Evolutionary conservation across 1,140 invertebrate species (phyloP).

Genomic region (Micrasema minimum): DNA sequence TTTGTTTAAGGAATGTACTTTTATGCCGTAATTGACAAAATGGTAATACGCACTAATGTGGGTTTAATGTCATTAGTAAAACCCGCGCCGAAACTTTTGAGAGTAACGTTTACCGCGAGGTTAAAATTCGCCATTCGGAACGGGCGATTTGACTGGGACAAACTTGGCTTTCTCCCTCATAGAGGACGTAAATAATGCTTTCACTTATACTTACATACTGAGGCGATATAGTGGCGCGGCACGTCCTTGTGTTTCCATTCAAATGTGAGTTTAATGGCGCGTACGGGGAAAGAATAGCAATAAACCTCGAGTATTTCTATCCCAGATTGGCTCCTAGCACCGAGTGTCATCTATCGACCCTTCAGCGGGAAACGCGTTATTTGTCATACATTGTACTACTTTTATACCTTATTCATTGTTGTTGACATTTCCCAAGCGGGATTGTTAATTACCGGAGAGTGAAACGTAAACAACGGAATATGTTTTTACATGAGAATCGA

Average conservation of each 20-base stretch:
- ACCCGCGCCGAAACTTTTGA: constrained; percentile 4
- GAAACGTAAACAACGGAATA: neutral
- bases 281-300: constrained; percentile 32
- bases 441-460: constrained; percentile 2
- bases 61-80: constrained; percentile 14
- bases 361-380: constrained; percentile 11
- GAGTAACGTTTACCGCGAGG: constrained; percentile 7
- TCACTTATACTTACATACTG: constrained; percentile 14
- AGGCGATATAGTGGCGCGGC: constrained; percentile 12
- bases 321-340: neutral
- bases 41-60: no score
- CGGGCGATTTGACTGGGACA: neutral
- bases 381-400: constrained; percentile 1
- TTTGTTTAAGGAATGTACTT: no score
- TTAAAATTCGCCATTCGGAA: constrained; percentile 18
- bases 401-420: constrained; percentile 5
- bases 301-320: constrained; percentile 30
- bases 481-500: neutral
- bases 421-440: neutral
- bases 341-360: constrained; percentile 16
- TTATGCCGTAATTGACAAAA: no score
- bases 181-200: constrained; percentile 31
- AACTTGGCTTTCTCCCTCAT: constrained; percentile 27
- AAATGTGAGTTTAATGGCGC: constrained; percentile 38
- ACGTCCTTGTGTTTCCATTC: constrained; percentile 36